Evolutionary conservation across 2,797 vertebrate genomes (phyloP).

Genomic region (Benthosema pterotum): DNA sequence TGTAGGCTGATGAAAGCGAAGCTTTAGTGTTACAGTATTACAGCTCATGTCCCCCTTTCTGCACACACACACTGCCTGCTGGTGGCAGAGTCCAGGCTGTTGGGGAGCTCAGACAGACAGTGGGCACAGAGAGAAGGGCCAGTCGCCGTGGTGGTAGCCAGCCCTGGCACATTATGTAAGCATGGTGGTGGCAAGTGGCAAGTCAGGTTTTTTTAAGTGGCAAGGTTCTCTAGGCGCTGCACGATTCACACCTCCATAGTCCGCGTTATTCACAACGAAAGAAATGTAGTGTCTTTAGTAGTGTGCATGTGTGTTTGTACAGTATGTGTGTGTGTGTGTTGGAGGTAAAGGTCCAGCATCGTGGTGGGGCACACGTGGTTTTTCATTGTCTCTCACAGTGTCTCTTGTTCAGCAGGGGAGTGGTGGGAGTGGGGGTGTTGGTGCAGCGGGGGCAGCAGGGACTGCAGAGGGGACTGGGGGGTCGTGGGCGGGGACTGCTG

Average conservation of each 20-base stretch:
- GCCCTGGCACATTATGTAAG: constrained; percentile 30
- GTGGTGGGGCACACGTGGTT: constrained; percentile 65
- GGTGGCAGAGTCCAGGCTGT: constrained; percentile 35
- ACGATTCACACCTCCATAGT: constrained; percentile 31
- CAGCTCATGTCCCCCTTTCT: constrained; percentile 37
- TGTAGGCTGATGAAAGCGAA: constrained; percentile 41
- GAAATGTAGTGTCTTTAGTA: constrained; percentile 47
- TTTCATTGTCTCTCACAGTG: constrained; percentile 85
- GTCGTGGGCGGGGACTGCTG: constrained; percentile 89
- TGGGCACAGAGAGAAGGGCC: constrained; percentile 43
- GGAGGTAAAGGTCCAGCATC: constrained; percentile 67
- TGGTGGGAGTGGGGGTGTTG: constrained; percentile 82
- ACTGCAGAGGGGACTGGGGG: constrained; percentile 87
- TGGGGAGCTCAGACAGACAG: constrained; percentile 29
- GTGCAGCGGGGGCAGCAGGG: constrained; percentile 84
- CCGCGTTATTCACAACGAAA: constrained; percentile 47
- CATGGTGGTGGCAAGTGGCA: constrained; percentile 47
- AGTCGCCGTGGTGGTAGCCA: constrained; percentile 37
- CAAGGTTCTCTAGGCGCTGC: constrained; percentile 25
- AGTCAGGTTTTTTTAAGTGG: constrained; percentile 28
- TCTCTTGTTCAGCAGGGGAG: constrained; percentile 86
- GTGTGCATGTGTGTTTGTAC: constrained; percentile 21
- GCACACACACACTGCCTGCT: constrained; percentile 2
- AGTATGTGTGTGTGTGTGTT: constrained; percentile 30
- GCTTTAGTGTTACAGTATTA: constrained; percentile 37